phyloP scores from a whole-genome alignment of 2,888 invertebrate genomes.

The Crioceris asparagi region DNA sequence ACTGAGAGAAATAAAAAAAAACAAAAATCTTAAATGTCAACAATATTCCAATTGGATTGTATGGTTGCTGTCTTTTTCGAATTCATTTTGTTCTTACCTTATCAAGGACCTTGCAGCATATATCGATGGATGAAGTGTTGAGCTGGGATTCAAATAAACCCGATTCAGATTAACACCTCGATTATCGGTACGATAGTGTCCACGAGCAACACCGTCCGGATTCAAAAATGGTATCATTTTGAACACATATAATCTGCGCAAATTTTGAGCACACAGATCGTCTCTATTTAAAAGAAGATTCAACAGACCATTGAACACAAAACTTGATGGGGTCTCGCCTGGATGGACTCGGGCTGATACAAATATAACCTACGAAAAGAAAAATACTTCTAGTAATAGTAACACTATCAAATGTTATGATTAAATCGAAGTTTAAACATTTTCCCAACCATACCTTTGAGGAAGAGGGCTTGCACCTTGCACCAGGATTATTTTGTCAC shows the following conservation, averaged over 20 bases:
- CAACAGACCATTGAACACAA: constrained; percentile 81
- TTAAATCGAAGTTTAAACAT: neutral
- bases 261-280: constrained; percentile 61
- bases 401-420: neutral
- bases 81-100: too few species aligned
- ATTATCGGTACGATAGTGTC: constrained; percentile 80
- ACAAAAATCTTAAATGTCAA: too few species aligned
- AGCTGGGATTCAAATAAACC: constrained; percentile 70
- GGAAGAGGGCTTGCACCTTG: too few species aligned
- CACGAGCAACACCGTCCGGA: constrained; percentile 80
- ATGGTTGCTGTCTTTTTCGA: too few species aligned
- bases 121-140: constrained; percentile 68
- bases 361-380: constrained; percentile 57
- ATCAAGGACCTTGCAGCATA: constrained; percentile 73
- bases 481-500: too few species aligned
- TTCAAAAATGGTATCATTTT: constrained; percentile 85
- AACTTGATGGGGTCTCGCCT: constrained; percentile 84
- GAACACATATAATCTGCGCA: constrained; percentile 72
- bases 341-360: constrained; percentile 85
- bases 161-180: constrained; percentile 81
- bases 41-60: too few species aligned
- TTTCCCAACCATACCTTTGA: too few species aligned
- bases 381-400: neutral
- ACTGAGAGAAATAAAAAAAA: too few species aligned
- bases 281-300: constrained; percentile 64